Conservation (phyloP, 2,113 vertebrate genomes). For the Hemiscyllium ocellatum region DNA sequence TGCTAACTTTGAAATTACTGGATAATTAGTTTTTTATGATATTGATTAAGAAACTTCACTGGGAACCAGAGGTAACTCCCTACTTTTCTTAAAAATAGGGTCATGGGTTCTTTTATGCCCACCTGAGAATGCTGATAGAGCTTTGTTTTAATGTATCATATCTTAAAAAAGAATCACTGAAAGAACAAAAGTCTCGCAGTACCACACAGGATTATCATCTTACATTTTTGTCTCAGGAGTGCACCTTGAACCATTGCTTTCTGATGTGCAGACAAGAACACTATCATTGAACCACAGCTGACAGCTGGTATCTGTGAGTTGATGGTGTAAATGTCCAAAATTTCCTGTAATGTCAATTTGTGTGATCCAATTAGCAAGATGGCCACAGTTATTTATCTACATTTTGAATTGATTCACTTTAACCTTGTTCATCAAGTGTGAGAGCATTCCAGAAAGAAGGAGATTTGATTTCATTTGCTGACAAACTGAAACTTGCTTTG, state of each 20-base stretch:
- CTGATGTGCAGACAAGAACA: not conserved
- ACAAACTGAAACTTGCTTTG: constrained; percentile 1
- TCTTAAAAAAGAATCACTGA: not conserved
- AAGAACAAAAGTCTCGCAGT: not conserved
- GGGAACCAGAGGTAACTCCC: not conserved
- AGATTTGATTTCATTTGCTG: not conserved
- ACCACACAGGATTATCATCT: not conserved
- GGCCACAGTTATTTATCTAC: not conserved
- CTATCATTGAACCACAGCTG: not conserved
- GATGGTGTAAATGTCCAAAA: not conserved
- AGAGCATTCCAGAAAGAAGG: not conserved
- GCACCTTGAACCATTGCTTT: not conserved
- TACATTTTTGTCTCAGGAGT: not conserved
- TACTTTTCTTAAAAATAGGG: not conserved
- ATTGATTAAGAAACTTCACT: not conserved
- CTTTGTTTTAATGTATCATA: not conserved
- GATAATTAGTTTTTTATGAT: not conserved
- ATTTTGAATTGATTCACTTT: not conserved
- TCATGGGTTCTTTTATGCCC: not conserved
- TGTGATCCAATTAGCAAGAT: not conserved
- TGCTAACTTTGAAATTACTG: not conserved
- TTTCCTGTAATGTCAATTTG: not conserved
- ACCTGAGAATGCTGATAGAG: not conserved
- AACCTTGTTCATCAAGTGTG: not conserved
- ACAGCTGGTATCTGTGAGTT: not conserved